Base-by-base conservation (phyloP, 2,888 invertebrate genomes). In the Epinotia ramella region DNA sequence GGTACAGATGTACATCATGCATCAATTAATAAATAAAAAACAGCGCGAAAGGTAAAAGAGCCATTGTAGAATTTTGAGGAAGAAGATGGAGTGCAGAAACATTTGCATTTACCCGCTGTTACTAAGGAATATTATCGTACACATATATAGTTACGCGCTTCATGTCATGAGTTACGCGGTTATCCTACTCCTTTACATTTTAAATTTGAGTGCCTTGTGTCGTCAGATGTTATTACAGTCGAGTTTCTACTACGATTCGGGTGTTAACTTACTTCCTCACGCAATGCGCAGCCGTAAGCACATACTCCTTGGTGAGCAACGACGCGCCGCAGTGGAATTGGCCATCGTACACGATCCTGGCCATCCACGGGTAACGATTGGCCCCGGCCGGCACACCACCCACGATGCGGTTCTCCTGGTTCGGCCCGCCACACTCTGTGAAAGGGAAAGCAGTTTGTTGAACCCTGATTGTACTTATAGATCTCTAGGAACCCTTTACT, bases 261-360 rank as follows among this genome's bases (percentile, higher is more conserved):
- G 18, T 20, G 40, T 46, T 44, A 1, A 66, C 76, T 53, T 65
- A 97, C 97, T 96, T 96, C 88, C 96, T 94, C 73, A 98, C 96
- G 87, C 98, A 98, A 93, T 98, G 98, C 3, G 98, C 98, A 0
- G 98, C 98, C 0, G 98, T 98, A 73, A 98, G 94, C 76, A 98
- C 97, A 87, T 97, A 97, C 89, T 97, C 97, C 87, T 96, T 96
- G 73, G 97, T 97, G 63, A 98, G 94, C 44, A 98, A 94, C 3
- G 97, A 97, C 28, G 97, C 98, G 0, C 98, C 98, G 84, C 98
- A 98, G 87, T 98, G 98, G 91, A 98, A 98, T 89, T 97, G 97
- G 0, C 98, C 97, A 85, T 98, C 97, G 88, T 98, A 98, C 16
- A 98, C 97, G 73, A 98, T 95, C 81, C 98, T 95, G 3, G 97